Conservation (phyloP, 2,888 invertebrate species). For the Pachycephus smyrnensis region DNA sequence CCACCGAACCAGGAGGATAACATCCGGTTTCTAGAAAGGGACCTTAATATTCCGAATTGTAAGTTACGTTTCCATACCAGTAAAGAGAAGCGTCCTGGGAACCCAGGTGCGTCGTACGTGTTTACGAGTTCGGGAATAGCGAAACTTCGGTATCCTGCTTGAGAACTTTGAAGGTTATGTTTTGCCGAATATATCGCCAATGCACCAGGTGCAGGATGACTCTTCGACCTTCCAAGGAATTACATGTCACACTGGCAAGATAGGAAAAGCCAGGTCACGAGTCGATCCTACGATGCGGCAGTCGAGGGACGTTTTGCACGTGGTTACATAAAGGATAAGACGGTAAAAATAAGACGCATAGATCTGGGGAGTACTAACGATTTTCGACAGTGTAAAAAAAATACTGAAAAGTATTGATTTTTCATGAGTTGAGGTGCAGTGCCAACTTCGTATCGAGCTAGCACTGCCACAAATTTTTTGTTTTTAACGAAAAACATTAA, state of each 20-base stretch:
- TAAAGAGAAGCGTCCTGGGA: constrained; percentile 49
- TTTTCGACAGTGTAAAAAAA: neutral
- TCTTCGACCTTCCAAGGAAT: neutral
- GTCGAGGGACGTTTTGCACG: neutral
- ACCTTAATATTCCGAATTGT: constrained; percentile 50
- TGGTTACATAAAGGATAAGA: neutral
- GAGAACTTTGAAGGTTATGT: constrained; percentile 53
- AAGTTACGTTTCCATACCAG: constrained; percentile 50
- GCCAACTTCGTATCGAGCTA: too few relatives aligned
- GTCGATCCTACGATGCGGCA: neutral
- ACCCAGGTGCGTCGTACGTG: constrained; percentile 61
- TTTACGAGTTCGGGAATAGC: constrained; percentile 58
- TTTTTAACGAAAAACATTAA: too few relatives aligned
- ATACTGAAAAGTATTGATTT: too few relatives aligned
- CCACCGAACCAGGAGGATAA: neutral
- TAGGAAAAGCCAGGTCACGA: neutral
- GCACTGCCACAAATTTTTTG: too few relatives aligned
- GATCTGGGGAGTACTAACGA: neutral
- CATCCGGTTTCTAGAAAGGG: neutral
- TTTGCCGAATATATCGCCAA: constrained; percentile 46
- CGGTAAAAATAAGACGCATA: neutral
- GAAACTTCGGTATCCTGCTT: constrained; percentile 34
- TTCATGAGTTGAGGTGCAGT: too few relatives aligned
- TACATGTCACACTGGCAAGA: neutral
- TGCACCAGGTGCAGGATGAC: neutral